Conservation (phyloP, 2,113 vertebrate genomes). For the Platichthys stellatus region DNA sequence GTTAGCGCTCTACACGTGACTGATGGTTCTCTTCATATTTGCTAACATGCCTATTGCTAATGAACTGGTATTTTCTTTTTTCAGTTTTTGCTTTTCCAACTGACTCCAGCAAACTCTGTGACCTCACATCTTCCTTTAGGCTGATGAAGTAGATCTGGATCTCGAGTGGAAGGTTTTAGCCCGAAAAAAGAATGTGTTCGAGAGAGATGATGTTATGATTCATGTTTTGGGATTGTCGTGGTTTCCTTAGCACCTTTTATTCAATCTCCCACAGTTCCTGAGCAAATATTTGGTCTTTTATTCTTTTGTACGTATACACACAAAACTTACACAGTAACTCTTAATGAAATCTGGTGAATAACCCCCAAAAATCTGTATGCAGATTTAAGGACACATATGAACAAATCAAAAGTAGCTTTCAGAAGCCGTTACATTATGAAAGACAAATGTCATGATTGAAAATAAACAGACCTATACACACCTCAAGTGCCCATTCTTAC, state of each 20-base stretch:
- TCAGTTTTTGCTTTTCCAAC: constrained; percentile 19
- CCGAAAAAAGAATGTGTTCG: constrained; percentile 55
- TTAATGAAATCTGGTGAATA: constrained; percentile 62
- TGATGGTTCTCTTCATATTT: neutral
- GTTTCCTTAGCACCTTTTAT: constrained; percentile 72
- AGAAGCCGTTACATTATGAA: constrained; percentile 55
- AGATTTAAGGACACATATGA: constrained; percentile 50
- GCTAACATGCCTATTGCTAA: neutral
- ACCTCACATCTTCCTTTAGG: constrained; percentile 41
- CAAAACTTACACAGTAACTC: constrained; percentile 75
- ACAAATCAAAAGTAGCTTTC: constrained; percentile 52
- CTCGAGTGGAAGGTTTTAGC: constrained; percentile 27
- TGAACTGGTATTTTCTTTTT: neutral
- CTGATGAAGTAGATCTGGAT: constrained; percentile 46
- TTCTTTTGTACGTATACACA: constrained; percentile 70
- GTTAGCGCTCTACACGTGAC: neutral
- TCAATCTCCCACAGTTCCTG: constrained; percentile 73
- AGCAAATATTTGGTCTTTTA: constrained; percentile 74
- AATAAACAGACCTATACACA: constrained; percentile 68
- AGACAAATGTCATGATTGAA: constrained; percentile 55
- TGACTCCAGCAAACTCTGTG: constrained; percentile 17
- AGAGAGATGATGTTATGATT: constrained; percentile 46
- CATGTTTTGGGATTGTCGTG: constrained; percentile 55
- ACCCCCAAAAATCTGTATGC: constrained; percentile 44
- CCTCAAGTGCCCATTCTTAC: constrained; percentile 53